Conservation (phyloP, 2,797 vertebrate genomes). For the Threskiornis aethiopicus region DNA sequence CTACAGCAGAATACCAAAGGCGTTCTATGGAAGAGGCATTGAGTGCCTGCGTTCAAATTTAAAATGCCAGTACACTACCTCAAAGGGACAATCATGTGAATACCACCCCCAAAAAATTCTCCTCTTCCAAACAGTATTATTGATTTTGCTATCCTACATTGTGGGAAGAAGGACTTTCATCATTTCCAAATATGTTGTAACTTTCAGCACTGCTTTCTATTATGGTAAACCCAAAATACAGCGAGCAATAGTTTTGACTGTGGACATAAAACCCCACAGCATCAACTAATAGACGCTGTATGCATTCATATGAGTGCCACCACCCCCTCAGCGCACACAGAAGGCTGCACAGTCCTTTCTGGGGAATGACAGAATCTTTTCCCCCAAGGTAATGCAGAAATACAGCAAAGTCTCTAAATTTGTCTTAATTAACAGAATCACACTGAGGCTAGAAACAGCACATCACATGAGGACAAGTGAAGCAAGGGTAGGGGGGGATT, state of each 20-base stretch:
- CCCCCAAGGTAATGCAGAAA: conserved; percentile 42
- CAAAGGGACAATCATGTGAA: neutral
- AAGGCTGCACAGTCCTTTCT: neutral
- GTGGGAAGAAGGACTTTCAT: neutral
- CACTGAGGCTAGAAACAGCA: conserved; percentile 62
- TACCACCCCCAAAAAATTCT: neutral
- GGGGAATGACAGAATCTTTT: neutral
- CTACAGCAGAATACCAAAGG: neutral
- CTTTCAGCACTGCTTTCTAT: neutral
- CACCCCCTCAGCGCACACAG: neutral
- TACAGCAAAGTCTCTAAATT: conserved; percentile 67
- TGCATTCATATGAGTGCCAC: neutral
- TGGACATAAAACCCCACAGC: neutral
- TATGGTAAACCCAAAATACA: neutral
- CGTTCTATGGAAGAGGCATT: neutral
- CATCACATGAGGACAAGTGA: conserved; percentile 37
- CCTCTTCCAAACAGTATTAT: neutral
- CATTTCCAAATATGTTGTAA: rapidly evolving
- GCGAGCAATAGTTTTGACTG: neutral
- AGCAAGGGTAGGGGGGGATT: conserved; percentile 20
- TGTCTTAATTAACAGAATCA: conserved; percentile 75
- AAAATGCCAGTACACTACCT: neutral
- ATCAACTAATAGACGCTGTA: neutral
- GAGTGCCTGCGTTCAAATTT: neutral
- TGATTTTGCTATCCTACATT: neutral